phyloP scores from a whole-genome alignment of 2,888 invertebrate species.

The Dioctria rufipes region DNA sequence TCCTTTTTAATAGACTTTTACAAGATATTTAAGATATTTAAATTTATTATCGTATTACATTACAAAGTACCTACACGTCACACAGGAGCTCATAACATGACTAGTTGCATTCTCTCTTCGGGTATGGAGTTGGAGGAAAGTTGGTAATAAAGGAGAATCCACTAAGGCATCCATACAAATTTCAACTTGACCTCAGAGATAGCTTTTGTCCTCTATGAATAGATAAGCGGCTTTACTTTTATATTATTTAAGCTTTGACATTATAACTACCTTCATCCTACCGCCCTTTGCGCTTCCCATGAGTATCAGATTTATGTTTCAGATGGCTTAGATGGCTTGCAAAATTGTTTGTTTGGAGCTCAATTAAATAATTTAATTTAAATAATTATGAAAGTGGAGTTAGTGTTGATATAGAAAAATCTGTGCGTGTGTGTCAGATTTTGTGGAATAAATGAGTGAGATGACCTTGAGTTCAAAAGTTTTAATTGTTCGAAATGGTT shows the following conservation, averaged over 20 bases:
- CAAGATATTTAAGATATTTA: constrained; percentile 45
- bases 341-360: no score
- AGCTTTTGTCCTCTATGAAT: constrained; percentile 12
- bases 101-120: constrained; percentile 33
- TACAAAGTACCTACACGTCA: not conserved
- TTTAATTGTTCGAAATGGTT: no score
- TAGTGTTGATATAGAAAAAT: no score
- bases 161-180: constrained; percentile 23
- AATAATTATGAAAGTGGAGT: no score
- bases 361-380: no score
- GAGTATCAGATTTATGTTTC: no score
- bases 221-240: constrained; percentile 9
- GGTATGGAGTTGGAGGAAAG: not conserved
- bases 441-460: no score
- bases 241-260: not conserved
- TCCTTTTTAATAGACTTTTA: constrained; percentile 42
- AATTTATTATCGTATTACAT: constrained; percentile 43
- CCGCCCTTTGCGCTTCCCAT: no score
- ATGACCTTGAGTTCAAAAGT: no score
- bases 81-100: not conserved
- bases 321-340: no score
- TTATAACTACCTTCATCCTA: not conserved
- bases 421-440: no score
- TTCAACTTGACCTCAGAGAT: constrained; percentile 39
- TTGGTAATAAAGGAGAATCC: no score